Percentiles rank a stretch among this genome's conserved stretches.
phyloP scores from a whole-genome alignment of 2,888 invertebrate species.

The Anarsia innoxiella region DNA sequence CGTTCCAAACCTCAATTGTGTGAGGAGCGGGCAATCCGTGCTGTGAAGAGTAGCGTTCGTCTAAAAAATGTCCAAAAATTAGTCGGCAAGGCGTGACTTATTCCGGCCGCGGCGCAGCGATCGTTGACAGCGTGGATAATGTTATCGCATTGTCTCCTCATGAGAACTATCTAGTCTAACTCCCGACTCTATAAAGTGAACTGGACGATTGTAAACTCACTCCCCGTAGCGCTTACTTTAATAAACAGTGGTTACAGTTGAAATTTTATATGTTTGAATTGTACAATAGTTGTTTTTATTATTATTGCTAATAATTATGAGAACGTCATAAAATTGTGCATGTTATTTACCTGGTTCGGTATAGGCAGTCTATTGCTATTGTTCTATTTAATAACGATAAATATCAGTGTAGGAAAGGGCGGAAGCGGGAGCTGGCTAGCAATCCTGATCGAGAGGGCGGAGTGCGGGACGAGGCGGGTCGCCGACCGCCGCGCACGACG shows the following conservation, averaged over 20 bases:
- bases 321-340: no score
- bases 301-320: no score
- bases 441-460: slow-evolving; percentile 27
- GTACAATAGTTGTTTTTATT: no score
- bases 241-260: no score
- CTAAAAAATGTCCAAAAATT: slow-evolving; percentile 31
- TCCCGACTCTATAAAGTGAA: no score
- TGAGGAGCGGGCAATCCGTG: slow-evolving; percentile 15
- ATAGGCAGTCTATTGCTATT: no score
- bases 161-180: slow-evolving; percentile 6
- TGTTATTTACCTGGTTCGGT: no score
- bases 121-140: slow-evolving; percentile 52
- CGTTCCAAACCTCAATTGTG: slow-evolving; percentile 18
- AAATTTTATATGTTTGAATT: no score
- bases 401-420: slow-evolving; percentile 4
- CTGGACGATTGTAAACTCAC: no score
- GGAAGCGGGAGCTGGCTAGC: slow-evolving; percentile 30
- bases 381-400: no score
- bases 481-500: slow-evolving; percentile 46
- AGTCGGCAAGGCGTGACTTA: slow-evolving; percentile 35
- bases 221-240: no score
- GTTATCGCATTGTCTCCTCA: slow-evolving; percentile 42
- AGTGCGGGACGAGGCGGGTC: slow-evolving; percentile 26
- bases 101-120: slow-evolving; percentile 26
- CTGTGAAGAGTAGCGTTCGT: slow-evolving; percentile 35